Conservation (phyloP, 2,113 vertebrate species). For the Tupaia tana region DNA sequence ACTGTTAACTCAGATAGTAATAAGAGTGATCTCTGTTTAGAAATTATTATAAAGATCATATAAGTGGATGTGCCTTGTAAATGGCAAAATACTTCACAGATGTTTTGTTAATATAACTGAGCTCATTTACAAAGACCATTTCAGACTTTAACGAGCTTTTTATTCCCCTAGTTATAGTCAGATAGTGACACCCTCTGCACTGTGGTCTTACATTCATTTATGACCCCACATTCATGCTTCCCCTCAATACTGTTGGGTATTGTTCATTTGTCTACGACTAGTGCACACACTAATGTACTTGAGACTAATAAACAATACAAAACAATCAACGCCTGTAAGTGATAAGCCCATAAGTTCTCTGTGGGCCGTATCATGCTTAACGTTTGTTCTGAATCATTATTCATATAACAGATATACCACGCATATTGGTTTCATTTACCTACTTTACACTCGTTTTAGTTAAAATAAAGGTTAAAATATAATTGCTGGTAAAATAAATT, state of each 20-base stretch:
- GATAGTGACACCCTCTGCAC: not conserved
- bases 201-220: not conserved
- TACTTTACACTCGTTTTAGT: not conserved
- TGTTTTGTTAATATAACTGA: not conserved
- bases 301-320: slow-evolving; percentile 3
- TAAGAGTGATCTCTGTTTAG: not conserved
- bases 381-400: slow-evolving; percentile 16
- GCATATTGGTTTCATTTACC: not conserved
- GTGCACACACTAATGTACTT: not conserved
- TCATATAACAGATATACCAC: not conserved
- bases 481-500: not conserved
- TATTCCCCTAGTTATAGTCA: not conserved
- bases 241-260: not conserved
- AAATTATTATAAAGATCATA: not conserved
- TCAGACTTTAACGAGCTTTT: not conserved
- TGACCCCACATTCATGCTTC: not conserved
- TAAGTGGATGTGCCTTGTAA: not conserved
- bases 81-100: not conserved
- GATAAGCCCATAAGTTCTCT: not conserved
- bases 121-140: slow-evolving; percentile 3
- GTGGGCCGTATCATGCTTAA: not conserved
- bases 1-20: not conserved
- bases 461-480: not conserved
- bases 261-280: not conserved
- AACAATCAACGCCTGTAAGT: not conserved